Base-by-base conservation (phyloP, 1,140 invertebrate genomes). In the Dreissena rostriformis region DNA sequence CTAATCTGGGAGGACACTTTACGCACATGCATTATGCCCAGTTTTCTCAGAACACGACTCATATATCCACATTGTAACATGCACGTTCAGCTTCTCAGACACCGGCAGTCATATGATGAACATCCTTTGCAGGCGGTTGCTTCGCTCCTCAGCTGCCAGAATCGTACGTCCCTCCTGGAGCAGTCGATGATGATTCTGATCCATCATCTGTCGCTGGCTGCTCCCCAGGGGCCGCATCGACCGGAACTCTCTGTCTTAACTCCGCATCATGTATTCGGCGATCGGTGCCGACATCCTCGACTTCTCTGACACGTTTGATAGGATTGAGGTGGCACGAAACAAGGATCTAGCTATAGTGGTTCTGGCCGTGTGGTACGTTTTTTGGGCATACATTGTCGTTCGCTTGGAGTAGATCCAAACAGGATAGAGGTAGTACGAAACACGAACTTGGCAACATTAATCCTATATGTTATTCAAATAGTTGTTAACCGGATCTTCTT, bases 141-240 rank as follows among this genome's bases (percentile, higher is more conserved):
- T 17, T 15, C n/a, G 12, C 4, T 61, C 15, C 49, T 73, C 15
- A 17, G 29, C 26, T 0, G 22, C 10, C 55, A 72, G n/a, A 52
- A 51, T 11, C 1, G 11, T 15, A 19, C 51, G 29, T 86, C 85
- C 28, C 52, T 86, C 15, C 96, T 98, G 63, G 97, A 98, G 87
- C 97, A 98, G 92, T 96, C 97, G 89, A 93, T 98, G 22, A 97
- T 98, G 96, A 92, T 98, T 39, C 96, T 97, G 12, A 93, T 98
- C n/a, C 10, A 97, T 98, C 87, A 96, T 98, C 65, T 97, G 97
- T 5, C 94, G 97, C 52, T 98, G 97, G 90, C 95, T 98, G 93
- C 94, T 98, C 73, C 97, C 97, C 5, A 97, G 97, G 88, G 97
- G 97, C 17, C 81, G 84, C 17, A 94, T 98, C 1, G 97, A 97